Evolutionary conservation across 2,888 invertebrate genomes (phyloP).

Genomic region (Harpagoxenus sublaevis): DNA sequence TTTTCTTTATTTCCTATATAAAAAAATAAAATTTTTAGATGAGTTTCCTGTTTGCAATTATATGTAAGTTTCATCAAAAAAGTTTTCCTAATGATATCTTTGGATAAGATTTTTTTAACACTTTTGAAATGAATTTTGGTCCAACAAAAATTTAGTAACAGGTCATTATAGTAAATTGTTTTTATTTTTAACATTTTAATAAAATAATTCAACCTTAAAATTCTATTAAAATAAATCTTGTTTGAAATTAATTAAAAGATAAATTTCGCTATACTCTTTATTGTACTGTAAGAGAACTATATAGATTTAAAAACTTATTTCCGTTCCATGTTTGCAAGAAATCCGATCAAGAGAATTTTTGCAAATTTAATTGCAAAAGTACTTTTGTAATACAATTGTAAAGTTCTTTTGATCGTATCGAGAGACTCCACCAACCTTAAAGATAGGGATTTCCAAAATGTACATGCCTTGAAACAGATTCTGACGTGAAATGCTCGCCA

Average conservation of each 20-base stretch:
- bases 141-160: background rate
- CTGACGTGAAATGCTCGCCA: background rate
- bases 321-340: background rate
- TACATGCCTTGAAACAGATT: background rate
- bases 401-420: conserved; percentile 16
- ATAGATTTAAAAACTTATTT: background rate
- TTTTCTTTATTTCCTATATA: background rate
- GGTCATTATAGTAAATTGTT: background rate
- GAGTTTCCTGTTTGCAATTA: background rate
- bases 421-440: background rate
- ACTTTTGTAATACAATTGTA: background rate
- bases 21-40: background rate
- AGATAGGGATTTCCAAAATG: background rate
- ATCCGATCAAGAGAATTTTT: background rate
- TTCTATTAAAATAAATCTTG: background rate
- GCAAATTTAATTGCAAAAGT: background rate
- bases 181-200: background rate
- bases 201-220: background rate
- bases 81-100: background rate
- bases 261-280: background rate
- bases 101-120: conserved; percentile 1
- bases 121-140: background rate
- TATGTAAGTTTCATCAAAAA: background rate
- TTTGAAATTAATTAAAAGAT: background rate
- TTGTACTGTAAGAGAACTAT: background rate